Base-by-base conservation (phyloP, 2,888 invertebrate species). In the Torymus auratus region DNA sequence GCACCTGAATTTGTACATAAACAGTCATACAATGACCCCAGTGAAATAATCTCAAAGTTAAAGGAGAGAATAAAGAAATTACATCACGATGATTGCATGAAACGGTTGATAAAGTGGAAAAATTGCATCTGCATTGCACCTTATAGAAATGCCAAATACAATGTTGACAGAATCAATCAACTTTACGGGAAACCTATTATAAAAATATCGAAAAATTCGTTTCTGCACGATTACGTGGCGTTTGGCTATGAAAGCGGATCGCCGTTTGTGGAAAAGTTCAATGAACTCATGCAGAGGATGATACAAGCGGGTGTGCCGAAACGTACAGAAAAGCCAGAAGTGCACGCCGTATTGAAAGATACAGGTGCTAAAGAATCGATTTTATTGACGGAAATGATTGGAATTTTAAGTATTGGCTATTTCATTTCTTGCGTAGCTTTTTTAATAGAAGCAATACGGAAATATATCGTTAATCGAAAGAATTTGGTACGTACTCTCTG, bases 241-340 rank as follows among this genome's bases (percentile, higher is more conserved):
- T 74, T 74, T 50, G 20, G 17, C 15, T 73, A 73, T 41, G 74
- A 74, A 41, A 15, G 2, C 2, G 65, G 65, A 12, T 73, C 73
- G 7, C 73, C 73, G 4, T 73, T 52, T 17, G 73, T 64, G 2
- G 73, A 73, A 5, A 53, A 41, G 28, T 73, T 73, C 20, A 14
- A 74, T 17, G 10, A 41, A n/a, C n/a, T 74, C 5, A 0, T 56
- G 11, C 73, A 74, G 55, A 15, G 55, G 55, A n/a, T 74, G 55
- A 2, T 74, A n/a, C 56, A 74, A 13, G 15, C 62, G 12, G 73
- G 73, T 11, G 15, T 70, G 14, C 70, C 70, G 2, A 58, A 23
- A 53, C 5, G 13, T 5, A 12, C 2, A 12, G 50, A 15, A 7
- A 28, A 28, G 28, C 28, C 28, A 1, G 28, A 28, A 2, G 3